Conservation (phyloP, 2,113 vertebrate genomes). For the Gobius niger region DNA sequence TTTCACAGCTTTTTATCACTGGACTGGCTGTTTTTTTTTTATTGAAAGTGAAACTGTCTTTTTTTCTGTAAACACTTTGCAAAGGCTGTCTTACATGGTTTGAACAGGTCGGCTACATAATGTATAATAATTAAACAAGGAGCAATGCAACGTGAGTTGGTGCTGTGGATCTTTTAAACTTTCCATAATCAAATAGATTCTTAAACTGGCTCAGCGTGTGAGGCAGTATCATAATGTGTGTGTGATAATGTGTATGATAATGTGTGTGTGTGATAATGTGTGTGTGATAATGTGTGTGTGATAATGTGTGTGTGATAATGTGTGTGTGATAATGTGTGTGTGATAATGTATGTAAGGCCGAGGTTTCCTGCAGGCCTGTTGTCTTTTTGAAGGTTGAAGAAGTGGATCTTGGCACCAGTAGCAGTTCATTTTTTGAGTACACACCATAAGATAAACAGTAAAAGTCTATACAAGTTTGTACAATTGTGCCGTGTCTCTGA, state of each 20-base stretch:
- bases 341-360: not conserved
- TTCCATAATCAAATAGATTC: conserved; percentile 4
- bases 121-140: conserved; percentile 25
- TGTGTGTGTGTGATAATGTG: not conserved
- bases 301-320: not conserved
- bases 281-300: not conserved
- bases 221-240: not conserved
- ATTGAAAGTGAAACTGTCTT: conserved; percentile 1
- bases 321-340: conserved; percentile 1
- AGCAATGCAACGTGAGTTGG: conserved; percentile 6
- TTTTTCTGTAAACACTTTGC: conserved; percentile 6
- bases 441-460: conserved; percentile 39
- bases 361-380: conserved; percentile 20
- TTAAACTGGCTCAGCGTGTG: conserved; percentile 12
- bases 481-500: conserved; percentile 49
- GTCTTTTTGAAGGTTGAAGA: conserved; percentile 16
- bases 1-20: conserved; percentile 7
- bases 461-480: conserved; percentile 66
- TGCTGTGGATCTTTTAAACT: not conserved
- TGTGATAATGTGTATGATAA: not conserved
- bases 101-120: conserved; percentile 22
- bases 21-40: not conserved
- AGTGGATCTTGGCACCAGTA: conserved; percentile 33
- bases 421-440: conserved; percentile 39
- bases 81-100: conserved; percentile 55